Base-by-base conservation (phyloP, 2,113 vertebrate species). In the Clinocottus analis region DNA sequence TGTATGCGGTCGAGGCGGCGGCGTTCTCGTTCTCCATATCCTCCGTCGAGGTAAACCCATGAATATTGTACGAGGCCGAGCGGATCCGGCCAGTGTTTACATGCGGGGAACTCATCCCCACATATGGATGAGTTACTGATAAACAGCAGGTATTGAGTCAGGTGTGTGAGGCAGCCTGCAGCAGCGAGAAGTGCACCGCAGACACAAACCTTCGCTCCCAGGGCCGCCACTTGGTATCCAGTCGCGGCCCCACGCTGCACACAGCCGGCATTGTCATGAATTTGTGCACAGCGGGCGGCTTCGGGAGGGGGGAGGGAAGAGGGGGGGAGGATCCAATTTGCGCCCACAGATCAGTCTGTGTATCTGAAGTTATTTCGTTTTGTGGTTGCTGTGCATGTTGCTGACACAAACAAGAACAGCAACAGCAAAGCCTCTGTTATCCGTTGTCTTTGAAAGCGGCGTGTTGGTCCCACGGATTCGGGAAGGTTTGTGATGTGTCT, bases 1-100 rank as follows among this genome's bases (percentile, higher is more conserved):
- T 51, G 82, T 84, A 82, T 87, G 81, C 81, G 4, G 75, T 13
- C 16, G 35, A 43, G 37, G 70, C 9, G 43, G 72, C 11, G 29
- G 35, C 7, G 1, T 72, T 41, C 23, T 45, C 9, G 1, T 63
- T 37, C 4, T 82, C 80, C 83, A 56, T 67, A 63, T 82, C 82
- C 75, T 75, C 60, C 5, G 47, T 78, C 12, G 23, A 65, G 55
- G 83, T 82, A 66, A 82, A 84, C 1, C 70, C 64, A 85, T 89
- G 83, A 92, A 92, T 92, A 86, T 85, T 90, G 82, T 43, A 89
- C 5, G 27, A 91, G 80, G 47, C 65, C 25, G 19, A 79, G 58
- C 63, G 4, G 82, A 77, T 74, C 49, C 25, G 25, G 56, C 61
- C 78, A 21, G 61, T 87, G 84, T 90, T 87, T 80, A 89, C 82